A percentile compares a stretch with the other conserved stretches of the same genome.
Conservation (phyloP, 2,113 vertebrate genomes). For the Prunella himalayana region DNA sequence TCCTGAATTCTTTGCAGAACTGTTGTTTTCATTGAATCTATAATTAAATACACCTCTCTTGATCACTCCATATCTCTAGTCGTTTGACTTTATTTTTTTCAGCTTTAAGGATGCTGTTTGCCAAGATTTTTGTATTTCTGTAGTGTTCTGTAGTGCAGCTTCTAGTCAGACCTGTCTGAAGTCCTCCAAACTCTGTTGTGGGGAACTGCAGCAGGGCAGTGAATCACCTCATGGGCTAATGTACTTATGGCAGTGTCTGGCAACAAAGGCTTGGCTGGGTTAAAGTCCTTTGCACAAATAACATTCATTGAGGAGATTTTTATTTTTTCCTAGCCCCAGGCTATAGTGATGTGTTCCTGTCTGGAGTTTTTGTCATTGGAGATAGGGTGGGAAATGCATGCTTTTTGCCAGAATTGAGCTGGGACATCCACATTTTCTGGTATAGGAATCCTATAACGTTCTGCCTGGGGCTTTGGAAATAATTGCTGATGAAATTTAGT, state of each 20-base stretch:
- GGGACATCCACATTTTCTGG: not conserved
- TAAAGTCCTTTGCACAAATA: not conserved
- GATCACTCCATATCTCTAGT: not conserved
- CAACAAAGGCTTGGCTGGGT: not conserved
- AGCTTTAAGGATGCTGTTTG: not conserved
- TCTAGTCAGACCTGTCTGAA: not conserved
- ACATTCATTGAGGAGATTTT: not conserved
- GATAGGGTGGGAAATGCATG: not conserved
- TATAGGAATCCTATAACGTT: slow-evolving; percentile 16
- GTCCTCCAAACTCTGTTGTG: not conserved
- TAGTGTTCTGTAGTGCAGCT: not conserved
- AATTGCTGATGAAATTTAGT: slow-evolving; percentile 9
- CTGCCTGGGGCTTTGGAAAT: slow-evolving; percentile 13
- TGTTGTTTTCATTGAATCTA: not conserved
- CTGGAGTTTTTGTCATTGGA: not conserved
- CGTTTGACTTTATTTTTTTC: not conserved
- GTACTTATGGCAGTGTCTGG: not conserved
- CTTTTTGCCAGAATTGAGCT: not conserved
- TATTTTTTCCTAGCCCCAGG: slow-evolving; percentile 27
- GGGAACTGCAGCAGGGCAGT: not conserved
- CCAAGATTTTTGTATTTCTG: not conserved
- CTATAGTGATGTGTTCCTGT: not conserved
- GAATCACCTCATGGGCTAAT: not conserved
- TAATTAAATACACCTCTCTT: not conserved
- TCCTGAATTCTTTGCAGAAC: not conserved